Evolutionary conservation across 2,888 invertebrate genomes (phyloP), one percentile per base, ranked within the genome.

Genomic region (Stegana nigrithorax): DNA sequence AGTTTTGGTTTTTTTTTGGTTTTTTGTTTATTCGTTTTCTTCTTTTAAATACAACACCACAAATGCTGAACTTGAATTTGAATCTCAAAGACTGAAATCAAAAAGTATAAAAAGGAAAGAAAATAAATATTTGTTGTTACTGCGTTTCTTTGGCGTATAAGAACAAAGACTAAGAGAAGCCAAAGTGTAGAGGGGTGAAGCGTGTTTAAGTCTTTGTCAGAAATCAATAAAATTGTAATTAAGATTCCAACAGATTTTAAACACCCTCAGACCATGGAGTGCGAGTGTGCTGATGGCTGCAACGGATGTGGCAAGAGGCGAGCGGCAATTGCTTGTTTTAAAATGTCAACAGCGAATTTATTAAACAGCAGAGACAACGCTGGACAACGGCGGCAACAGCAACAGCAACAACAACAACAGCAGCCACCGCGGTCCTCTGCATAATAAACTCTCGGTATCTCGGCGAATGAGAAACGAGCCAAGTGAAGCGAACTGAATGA

Each of bases 221-320:
- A 68, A 68, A 69, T 67, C 65, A 64, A 71, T 66, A 67, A 68
- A 66, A 66, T 64, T 67, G 67, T 68, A 70, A 70, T 71, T 70
- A 67, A 68, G 64, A 66, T 63, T 50, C 62, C 57, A 60, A 53
- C 63, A 23, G 63, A 62, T 50, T 26, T 23, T 42, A 39, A 25
- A 32, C 55, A 47, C 47, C 23, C 47, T 47, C 47, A 47, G 47
- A 47, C 44, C 44, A 17, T 19, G 19, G 44, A 19, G 44, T 47
- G 6, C 10, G 45, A 25, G 25, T 25, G n/a, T 2, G n/a, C 36
- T 23, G 47, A 23, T 25, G 25, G 12, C 47, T 23, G 32, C n/a
- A 12, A n/a, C 32, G 32, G 32, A 8, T 32, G n/a, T 12, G 42
- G 42, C 6, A 42, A 42, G 12, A 36, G 23, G 55, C 55, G 21